Evolutionary conservation across 2,113 vertebrate species (phyloP).

Genomic region (Dasypus novemcinctus): DNA sequence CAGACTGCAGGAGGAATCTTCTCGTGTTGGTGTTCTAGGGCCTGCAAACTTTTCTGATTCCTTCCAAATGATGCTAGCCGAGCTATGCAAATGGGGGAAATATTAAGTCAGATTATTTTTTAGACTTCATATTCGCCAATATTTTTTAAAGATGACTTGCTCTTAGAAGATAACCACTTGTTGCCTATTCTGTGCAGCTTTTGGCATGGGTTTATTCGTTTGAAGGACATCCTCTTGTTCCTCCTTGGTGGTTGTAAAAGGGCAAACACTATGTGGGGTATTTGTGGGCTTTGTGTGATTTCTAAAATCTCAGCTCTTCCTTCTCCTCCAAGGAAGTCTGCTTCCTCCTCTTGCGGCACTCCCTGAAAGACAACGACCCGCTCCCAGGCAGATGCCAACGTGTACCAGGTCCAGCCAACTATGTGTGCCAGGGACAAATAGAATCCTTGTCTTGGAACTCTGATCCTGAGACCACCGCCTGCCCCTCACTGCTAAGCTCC

Average conservation of each 20-base stretch:
- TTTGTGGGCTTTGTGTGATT: not conserved
- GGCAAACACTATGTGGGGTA: not conserved
- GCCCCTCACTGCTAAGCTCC: too few species aligned
- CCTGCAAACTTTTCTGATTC: not conserved
- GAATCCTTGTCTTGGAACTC: not conserved
- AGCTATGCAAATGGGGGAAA: not conserved
- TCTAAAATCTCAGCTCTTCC: not conserved
- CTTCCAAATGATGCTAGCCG: not conserved
- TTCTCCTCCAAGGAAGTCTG: not conserved
- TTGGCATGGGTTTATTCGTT: not conserved
- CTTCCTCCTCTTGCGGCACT: not conserved
- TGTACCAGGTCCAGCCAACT: not conserved
- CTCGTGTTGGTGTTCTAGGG: fast-evolving
- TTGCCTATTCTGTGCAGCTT: not conserved
- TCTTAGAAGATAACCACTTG: not conserved
- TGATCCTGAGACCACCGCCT: not conserved
- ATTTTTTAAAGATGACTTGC: not conserved
- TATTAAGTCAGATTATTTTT: not conserved
- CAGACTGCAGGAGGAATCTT: fast-evolving
- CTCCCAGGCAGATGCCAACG: not conserved
- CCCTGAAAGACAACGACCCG: not conserved
- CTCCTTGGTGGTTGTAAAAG: not conserved
- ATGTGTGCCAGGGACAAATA: not conserved
- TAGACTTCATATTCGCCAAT: not conserved
- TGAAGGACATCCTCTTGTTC: not conserved